These are phyloP conservation scores for Agapornis canus DNA, from an alignment of 2,797 vertebrate genomes.

Conservation along the genomic window DNA sequence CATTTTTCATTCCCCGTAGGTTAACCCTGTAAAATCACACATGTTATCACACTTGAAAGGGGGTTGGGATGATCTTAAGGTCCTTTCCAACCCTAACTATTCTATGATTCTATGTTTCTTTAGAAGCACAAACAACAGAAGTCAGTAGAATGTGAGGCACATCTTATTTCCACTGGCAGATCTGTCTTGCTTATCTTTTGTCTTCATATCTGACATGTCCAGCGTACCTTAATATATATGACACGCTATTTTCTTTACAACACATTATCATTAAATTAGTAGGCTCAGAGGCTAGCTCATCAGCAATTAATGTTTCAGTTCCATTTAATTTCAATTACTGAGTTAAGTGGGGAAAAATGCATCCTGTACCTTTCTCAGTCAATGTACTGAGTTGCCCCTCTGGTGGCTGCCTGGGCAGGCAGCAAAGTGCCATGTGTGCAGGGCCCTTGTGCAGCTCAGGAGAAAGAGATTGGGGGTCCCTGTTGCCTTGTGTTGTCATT, in stretches of 20 bases:
- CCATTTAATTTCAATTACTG: conserved; percentile 14
- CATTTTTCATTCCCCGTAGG: background rate
- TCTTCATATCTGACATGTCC: background rate
- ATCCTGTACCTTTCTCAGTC: background rate
- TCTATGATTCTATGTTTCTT: background rate
- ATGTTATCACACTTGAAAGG: background rate
- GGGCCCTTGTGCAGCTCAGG: accelerated
- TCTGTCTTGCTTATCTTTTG: background rate
- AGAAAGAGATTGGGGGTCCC: background rate
- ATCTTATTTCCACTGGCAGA: background rate
- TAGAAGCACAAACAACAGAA: background rate
- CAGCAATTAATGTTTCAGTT: conserved; percentile 29
- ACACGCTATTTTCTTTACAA: background rate
- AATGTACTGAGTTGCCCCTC: background rate
- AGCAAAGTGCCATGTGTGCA: accelerated
- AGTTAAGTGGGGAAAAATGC: background rate
- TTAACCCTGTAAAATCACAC: background rate
- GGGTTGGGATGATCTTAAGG: too few relatives aligned
- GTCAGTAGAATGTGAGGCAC: background rate
- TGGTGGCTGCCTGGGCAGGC: accelerated
- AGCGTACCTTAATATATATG: background rate
- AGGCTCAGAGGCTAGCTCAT: conserved; percentile 11
- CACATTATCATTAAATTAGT: conserved; percentile 26
- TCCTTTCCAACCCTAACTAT: too few relatives aligned
- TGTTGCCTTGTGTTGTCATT: accelerated